Evolutionary conservation across 1,140 invertebrate genomes (phyloP).

Genomic region (Euschistus heros): DNA sequence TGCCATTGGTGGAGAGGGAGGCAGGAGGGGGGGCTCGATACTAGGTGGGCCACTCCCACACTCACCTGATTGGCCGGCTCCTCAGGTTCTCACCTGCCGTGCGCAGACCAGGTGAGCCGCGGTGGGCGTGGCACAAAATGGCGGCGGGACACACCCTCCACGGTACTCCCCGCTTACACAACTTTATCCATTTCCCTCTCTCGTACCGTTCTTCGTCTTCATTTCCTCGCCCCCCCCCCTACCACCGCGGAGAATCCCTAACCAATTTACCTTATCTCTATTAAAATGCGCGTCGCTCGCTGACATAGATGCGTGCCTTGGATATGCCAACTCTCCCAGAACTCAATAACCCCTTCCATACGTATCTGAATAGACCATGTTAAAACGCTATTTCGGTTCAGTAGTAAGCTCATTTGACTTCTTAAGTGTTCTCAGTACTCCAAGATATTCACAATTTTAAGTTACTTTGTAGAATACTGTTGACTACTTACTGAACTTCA

Average conservation of each 20-base stretch:
- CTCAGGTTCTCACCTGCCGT: neutral
- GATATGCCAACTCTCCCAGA: too few relatives aligned
- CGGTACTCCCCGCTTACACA: neutral
- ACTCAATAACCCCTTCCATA: too few relatives aligned
- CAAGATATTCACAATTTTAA: too few relatives aligned
- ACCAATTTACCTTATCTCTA: conserved; percentile 15
- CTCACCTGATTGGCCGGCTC: conserved; percentile 4
- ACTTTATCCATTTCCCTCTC: conserved; percentile 8
- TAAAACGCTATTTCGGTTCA: too few relatives aligned
- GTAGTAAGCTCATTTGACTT: too few relatives aligned
- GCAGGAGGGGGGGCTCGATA: neutral
- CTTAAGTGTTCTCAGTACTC: too few relatives aligned
- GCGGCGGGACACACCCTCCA: neutral
- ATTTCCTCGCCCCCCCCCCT: conserved; percentile 2
- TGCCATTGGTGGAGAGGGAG: neutral
- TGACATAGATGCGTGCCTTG: too few relatives aligned
- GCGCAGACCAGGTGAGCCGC: conserved; percentile 5
- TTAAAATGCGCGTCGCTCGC: neutral
- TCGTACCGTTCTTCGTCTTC: conserved; percentile 2
- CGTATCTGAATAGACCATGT: too few relatives aligned
- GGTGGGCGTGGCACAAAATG: neutral
- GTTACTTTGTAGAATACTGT: too few relatives aligned
- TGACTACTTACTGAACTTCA: too few relatives aligned
- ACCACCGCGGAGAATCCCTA: neutral
- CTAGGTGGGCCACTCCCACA: neutral